Conservation (phyloP, 2,888 invertebrate genomes). For the Drosophila koepferae region DNA sequence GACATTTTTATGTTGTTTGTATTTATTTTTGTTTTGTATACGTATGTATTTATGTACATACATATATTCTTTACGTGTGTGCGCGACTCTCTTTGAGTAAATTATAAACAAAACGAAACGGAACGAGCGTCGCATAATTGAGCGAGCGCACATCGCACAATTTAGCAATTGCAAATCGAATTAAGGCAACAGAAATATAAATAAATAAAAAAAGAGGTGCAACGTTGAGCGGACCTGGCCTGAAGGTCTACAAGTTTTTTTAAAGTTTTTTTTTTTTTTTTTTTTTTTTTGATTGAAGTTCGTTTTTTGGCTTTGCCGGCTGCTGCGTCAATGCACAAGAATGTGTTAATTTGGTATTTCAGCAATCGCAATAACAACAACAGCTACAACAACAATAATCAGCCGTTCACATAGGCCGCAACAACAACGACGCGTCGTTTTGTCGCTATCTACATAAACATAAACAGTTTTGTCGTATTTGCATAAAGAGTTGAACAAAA, state of each 20-base stretch:
- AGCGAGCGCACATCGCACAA: conserved; percentile 9
- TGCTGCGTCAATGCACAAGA: conserved; percentile 62
- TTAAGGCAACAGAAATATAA: conserved; percentile 27
- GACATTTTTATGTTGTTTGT: conserved; percentile 39
- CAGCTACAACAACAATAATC: conserved; percentile 3
- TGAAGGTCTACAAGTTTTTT: conserved; percentile 70
- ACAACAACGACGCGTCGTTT: conserved; percentile 7
- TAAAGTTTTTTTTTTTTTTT: conserved; percentile 52
- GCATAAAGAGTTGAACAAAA: conserved; percentile 52
- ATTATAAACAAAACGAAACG: conserved; percentile 36
- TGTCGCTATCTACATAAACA: conserved; percentile 15
- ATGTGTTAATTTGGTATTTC: conserved; percentile 71
- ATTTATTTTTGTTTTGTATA: conserved; percentile 7
- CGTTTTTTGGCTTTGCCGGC: conserved; percentile 40
- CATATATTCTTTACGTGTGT: conserved; percentile 55
- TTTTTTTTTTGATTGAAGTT: conserved; percentile 40
- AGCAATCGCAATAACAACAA: conserved; percentile 16
- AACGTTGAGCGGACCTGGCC: conserved; percentile 18
- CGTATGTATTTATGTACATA: conserved; percentile 1
- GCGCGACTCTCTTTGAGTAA: conserved; percentile 14
- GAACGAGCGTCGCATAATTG: conserved; percentile 40
- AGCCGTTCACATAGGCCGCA: background rate
- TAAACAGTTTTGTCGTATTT: conserved; percentile 45
- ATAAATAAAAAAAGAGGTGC: conserved; percentile 4
- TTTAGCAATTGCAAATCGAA: conserved; percentile 63